Conservation (phyloP, 2,113 vertebrate genomes). For the Charina bottae region DNA sequence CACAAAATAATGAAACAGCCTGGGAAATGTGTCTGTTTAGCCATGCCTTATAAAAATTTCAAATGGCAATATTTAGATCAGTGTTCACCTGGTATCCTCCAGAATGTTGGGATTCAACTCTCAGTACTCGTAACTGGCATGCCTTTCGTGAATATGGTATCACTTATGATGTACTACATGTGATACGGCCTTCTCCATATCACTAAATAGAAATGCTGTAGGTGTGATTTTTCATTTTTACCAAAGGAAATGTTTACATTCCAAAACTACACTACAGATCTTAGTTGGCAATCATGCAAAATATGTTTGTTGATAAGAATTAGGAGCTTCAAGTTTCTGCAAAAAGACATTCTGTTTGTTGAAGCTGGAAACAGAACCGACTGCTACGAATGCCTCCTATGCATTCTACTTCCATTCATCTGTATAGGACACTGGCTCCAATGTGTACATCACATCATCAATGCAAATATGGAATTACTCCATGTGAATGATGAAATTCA, state of each 20-base stretch:
- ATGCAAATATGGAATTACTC: not conserved
- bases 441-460: not conserved
- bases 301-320: not conserved
- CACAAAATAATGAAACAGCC: slow-evolving; percentile 47
- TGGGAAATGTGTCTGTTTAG: slow-evolving; percentile 69
- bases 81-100: not conserved
- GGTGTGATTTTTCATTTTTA: not conserved
- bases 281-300: not conserved
- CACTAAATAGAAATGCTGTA: accelerated
- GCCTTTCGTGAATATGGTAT: not conserved
- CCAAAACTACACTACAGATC: not conserved
- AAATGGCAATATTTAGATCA: slow-evolving; percentile 35
- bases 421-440: not conserved
- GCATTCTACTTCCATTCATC: not conserved
- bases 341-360: not conserved
- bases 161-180: not conserved
- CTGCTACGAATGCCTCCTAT: no score
- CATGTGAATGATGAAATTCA: not conserved
- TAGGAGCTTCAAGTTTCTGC: not conserved
- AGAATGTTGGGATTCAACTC: not conserved
- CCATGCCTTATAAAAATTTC: slow-evolving; percentile 53
- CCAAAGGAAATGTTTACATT: not conserved
- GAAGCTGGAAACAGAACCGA: no score
- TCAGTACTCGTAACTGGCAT: not conserved
- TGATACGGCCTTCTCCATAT: not conserved